Base-by-base conservation (phyloP, 2,888 invertebrate genomes). In the Agrilus mali region DNA sequence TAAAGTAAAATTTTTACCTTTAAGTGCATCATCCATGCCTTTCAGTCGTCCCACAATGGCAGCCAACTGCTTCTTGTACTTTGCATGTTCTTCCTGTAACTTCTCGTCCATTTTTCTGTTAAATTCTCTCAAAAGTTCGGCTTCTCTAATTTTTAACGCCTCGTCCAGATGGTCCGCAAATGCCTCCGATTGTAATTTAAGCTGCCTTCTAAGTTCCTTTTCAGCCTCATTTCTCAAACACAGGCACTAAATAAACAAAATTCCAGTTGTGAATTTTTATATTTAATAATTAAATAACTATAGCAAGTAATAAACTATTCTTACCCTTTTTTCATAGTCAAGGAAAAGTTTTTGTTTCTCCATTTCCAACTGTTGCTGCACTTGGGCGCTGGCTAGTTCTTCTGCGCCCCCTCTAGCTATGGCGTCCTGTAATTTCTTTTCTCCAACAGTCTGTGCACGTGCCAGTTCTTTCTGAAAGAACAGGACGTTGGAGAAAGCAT, bases 111-210 rank as follows among this genome's bases (percentile, higher is more conserved):
- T 64, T 47, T 75, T 71, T 6, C 75, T 70, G 35, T 70, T 66
- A 49, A 75, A 69, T 40, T 60, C 57, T 17, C 73, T 65, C 43
- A 73, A 71, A 38, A 74, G 56, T 59, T 75, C 74, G 36, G 57
- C 54, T 50, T 73, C 73, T 32, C 67, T 68, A 7, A 66, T 53
- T 4, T 68, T 65, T 12, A 95, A 67, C 1, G 80, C 81, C 55
- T 86, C 86, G 36, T 75, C 73, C 46, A 88, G 61, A 51, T 88
- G 82, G 60, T 93, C 92, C 39, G 80, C 73, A 64, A 94, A 92
- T 0, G 90, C 81, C 56, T 90, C 87, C 2, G 84, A 78, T 58
- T 94, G 93, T 41, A 86, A 75, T 60, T 86, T 85, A 46, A 97
- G 63, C 56, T 90, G 84, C 12, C 77, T 74, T 36, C 85, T 78